A percentile compares a stretch with the other conserved stretches of the same genome.
Conservation (phyloP, 2,113 vertebrate species). For the Pseudonaja textilis region DNA sequence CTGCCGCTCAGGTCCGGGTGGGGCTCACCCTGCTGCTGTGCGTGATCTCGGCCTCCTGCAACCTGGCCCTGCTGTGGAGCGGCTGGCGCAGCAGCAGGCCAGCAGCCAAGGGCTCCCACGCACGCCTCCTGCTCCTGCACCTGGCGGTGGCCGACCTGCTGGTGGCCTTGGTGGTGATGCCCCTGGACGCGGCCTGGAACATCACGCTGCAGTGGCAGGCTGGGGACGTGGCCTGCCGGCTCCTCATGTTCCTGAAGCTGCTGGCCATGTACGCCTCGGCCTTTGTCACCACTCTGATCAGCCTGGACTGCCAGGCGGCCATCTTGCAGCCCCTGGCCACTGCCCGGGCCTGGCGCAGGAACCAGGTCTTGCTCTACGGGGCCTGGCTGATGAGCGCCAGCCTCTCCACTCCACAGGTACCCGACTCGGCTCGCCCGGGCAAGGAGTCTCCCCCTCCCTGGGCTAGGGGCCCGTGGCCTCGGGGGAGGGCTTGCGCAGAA, state of each 20-base stretch:
- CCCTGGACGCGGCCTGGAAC: constrained; percentile 84
- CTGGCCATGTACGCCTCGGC: constrained; percentile 86
- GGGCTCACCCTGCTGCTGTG: constrained; percentile 79
- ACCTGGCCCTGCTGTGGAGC: constrained; percentile 74
- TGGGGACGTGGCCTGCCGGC: constrained; percentile 76
- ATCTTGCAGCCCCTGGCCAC: constrained; percentile 81
- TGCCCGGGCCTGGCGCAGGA: constrained; percentile 73
- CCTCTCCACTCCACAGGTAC: constrained; percentile 82
- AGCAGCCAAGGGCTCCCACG: constrained; percentile 71
- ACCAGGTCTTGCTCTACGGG: constrained; percentile 74
- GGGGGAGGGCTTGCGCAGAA: no score
- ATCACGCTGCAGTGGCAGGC: constrained; percentile 85
- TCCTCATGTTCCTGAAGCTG: constrained; percentile 85
- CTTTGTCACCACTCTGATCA: constrained; percentile 84
- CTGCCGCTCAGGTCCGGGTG: constrained; percentile 79
- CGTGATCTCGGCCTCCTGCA: constrained; percentile 71
- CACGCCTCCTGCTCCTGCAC: constrained; percentile 80
- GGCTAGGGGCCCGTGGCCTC: background rate
- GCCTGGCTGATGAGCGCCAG: constrained; percentile 80
- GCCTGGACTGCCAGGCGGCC: constrained; percentile 82
- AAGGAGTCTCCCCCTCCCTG: background rate
- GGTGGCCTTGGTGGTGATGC: constrained; percentile 84
- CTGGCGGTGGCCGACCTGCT: constrained; percentile 81
- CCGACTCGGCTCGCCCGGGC: no score
- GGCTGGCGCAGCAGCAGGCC: constrained; percentile 59